Evolutionary conservation across 1,140 invertebrate species (phyloP), one percentile per base, ranked within the genome.

Genomic region (fruit fly (Drosophila melanogaster)): DNA sequence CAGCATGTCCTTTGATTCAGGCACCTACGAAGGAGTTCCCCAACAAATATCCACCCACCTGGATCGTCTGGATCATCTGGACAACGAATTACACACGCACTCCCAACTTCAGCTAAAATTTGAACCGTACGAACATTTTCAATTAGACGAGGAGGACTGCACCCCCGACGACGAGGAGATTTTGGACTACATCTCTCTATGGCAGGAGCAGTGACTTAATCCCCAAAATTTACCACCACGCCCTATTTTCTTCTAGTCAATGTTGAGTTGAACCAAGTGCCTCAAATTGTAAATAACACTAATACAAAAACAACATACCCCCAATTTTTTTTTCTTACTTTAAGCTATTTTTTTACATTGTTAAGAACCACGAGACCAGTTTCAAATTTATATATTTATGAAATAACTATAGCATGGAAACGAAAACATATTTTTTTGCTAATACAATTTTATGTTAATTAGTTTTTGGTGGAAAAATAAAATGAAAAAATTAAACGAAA

Each of bases 81-180:
- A 71, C 1, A 11, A 11, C 24, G 47, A 50, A 1, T 26, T n/a
- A 12, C 26, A 78, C 40, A 40, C 38, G 33, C 44, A 41, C 12
- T 73, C 84, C 4, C 83, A 87, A 38, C 57, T 84, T 37, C 92
- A 93, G 53, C 90, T 93, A 40, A 94, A 94, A 58, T 94, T 94
- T 7, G 95, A 96, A 64, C 93, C 93, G 33, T 95, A 95, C 86
- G 95, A 96, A 75, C 95, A 95, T 79, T 97, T 97, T 78, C 95
- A 96, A n/a, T 35, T 87, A 64, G 83, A 87, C 46, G 83, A 87
- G 60, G 84, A 87, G 72, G 84, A 96, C 1, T 95, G 97, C 93
- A 97, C 96, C 84, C 96, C 96, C 4, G 97, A 97, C 91, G 97
- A 98, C 91, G 97, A 98, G 92, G 97, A 98, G 81, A 94, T 98